Percentiles rank a stretch among this genome's conserved stretches.
These are phyloP conservation scores for Saccostrea cuccullata DNA, from an alignment of 1,140 invertebrate species.

Conservation along the genomic window DNA sequence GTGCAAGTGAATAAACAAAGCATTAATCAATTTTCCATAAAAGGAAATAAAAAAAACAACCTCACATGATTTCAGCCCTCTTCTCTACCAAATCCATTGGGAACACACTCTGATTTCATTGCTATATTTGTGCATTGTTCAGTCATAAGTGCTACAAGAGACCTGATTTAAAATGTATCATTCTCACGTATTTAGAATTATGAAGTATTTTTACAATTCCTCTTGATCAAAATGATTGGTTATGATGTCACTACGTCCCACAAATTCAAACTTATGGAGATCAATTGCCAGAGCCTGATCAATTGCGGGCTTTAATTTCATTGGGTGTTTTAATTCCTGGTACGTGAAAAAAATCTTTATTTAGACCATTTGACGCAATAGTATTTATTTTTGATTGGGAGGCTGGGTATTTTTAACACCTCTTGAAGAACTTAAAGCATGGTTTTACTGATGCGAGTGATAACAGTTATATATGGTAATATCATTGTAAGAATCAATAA, in stretches of 20 bases:
- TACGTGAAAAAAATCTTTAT: not conserved
- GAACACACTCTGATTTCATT: not conserved
- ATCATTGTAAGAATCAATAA: not conserved
- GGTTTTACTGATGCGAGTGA: not conserved
- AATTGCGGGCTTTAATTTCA: constrained; percentile 9
- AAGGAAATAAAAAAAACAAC: not conserved
- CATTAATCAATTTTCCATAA: not conserved
- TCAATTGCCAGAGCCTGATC: not conserved
- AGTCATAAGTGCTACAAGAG: not conserved
- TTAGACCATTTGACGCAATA: constrained; percentile 32
- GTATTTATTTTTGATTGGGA: not conserved
- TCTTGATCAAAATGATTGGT: not conserved
- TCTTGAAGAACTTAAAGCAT: constrained; percentile 19
- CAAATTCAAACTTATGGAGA: not conserved
- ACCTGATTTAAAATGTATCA: not conserved
- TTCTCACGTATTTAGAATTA: not conserved
- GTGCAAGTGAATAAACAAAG: not conserved
- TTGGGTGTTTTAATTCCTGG: constrained; percentile 26
- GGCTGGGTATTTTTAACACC: constrained; percentile 18
- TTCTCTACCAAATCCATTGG: not conserved
- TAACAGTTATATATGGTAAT: not conserved
- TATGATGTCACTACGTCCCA: constrained; percentile 17
- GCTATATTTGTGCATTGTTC: constrained; percentile 12
- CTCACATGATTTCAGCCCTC: not conserved
- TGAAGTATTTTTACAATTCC: not conserved